Percentiles rank a stretch among this genome's conserved stretches.
Conservation (phyloP, 2,113 vertebrate species). For the Semicossyphus pulcher region DNA sequence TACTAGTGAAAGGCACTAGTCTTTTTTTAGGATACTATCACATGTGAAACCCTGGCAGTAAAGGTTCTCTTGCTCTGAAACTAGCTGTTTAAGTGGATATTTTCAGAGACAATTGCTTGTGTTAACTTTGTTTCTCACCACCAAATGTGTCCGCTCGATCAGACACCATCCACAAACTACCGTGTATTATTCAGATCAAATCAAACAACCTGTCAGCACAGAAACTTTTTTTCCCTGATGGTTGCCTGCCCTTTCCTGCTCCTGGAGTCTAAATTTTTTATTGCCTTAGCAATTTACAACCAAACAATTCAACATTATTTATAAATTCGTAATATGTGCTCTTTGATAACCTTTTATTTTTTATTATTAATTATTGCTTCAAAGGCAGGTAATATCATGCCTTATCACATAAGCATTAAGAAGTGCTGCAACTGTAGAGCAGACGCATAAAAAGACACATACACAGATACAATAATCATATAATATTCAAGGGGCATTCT, state of each 20-base stretch:
- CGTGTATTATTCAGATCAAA: conserved; percentile 13
- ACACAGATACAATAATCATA: not conserved
- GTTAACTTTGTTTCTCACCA: not conserved
- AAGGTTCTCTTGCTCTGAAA: conserved; percentile 28
- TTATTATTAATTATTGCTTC: not conserved
- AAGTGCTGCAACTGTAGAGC: not conserved
- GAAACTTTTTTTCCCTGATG: not conserved
- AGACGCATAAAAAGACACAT: too few relatives aligned
- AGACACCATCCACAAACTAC: conserved; percentile 16
- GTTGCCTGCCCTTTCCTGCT: not conserved
- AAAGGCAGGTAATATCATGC: not conserved
- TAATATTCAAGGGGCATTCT: not conserved
- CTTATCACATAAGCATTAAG: not conserved
- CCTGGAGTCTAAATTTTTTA: not conserved
- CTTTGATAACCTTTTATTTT: not conserved
- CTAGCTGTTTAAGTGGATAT: conserved; percentile 21
- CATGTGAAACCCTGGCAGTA: not conserved
- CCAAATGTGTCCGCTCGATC: not conserved
- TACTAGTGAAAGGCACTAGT: not conserved
- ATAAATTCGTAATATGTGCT: not conserved
- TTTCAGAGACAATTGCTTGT: conserved; percentile 23
- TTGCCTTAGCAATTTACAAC: not conserved
- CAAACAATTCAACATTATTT: not conserved
- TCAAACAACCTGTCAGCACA: conserved; percentile 37
- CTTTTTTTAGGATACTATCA: not conserved